A percentile compares a stretch with the other conserved stretches of the same genome.
Evolutionary conservation across 2,888 invertebrate genomes (phyloP).

Genomic region (Limnephilus rhombicus): DNA sequence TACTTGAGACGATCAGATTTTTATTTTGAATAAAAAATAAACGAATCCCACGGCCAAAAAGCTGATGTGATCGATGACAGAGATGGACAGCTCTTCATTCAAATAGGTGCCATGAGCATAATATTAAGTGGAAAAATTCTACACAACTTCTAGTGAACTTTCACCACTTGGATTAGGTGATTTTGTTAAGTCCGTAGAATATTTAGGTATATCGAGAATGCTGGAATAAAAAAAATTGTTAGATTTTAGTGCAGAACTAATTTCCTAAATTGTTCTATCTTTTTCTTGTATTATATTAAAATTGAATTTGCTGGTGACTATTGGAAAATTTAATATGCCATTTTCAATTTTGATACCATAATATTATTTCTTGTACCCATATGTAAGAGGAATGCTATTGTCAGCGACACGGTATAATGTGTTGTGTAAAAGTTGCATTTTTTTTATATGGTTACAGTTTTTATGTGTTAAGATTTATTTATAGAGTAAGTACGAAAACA

Average conservation of each 20-base stretch:
- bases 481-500: too few species aligned
- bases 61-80: neutral
- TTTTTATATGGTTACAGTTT: too few species aligned
- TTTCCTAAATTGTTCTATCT: neutral
- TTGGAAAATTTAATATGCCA: too few species aligned
- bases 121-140: neutral
- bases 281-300: neutral
- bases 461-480: too few species aligned
- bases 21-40: neutral
- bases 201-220: neutral
- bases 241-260: neutral
- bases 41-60: neutral
- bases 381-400: too few species aligned
- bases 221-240: neutral
- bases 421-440: too few species aligned
- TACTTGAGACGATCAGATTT: neutral
- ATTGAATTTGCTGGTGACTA: too few species aligned
- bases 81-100: neutral
- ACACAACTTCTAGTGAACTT: neutral
- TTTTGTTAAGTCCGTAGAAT: neutral
- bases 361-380: too few species aligned
- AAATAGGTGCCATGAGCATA: neutral
- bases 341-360: too few species aligned
- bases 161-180: too few species aligned
- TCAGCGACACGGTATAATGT: too few species aligned